These are phyloP conservation scores for Lathamus discolor DNA, from an alignment of 2,113 vertebrate species.

Conservation along the genomic window DNA sequence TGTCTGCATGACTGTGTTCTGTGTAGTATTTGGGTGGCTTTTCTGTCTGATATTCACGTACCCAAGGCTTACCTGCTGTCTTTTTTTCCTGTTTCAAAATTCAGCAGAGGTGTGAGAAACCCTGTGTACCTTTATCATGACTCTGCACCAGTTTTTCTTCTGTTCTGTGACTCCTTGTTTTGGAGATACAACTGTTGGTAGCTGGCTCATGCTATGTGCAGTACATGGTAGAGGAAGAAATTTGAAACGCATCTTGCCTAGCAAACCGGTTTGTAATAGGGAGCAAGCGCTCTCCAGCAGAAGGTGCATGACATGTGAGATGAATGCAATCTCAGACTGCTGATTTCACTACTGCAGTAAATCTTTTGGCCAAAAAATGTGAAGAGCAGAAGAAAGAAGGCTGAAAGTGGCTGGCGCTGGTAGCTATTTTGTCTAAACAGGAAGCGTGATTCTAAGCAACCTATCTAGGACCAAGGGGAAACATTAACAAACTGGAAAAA, in stretches of 20 bases:
- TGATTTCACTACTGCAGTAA: background rate
- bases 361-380: background rate
- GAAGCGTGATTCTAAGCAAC: background rate
- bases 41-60: background rate
- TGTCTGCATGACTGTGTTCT: background rate
- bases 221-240: background rate
- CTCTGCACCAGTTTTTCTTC: background rate
- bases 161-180: background rate
- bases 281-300: background rate
- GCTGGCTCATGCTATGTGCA: background rate
- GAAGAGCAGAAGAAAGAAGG: background rate
- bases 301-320: background rate
- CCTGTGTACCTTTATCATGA: background rate
- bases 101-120: background rate
- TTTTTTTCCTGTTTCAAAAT: background rate
- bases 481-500: background rate
- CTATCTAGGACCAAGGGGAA: background rate
- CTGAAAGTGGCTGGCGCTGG: background rate
- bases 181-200: background rate
- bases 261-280: background rate
- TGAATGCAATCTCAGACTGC: background rate
- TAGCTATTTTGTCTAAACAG: background rate
- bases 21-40: constrained; percentile 2
- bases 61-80: background rate
- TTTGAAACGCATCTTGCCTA: background rate